Conservation (phyloP, 2,888 invertebrate species). For the Tipula vernalis region DNA sequence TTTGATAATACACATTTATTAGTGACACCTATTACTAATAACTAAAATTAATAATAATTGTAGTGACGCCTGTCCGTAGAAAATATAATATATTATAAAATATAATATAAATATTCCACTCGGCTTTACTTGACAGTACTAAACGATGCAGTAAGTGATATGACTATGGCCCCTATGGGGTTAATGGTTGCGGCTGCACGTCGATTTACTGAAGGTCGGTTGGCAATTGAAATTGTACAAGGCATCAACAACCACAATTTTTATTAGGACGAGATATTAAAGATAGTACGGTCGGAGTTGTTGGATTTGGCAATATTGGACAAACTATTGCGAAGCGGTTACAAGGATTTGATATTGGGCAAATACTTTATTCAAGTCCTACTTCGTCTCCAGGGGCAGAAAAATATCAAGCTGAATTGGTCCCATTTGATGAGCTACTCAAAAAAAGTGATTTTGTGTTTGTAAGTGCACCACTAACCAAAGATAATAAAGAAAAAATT, state of each 20-base stretch:
- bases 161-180: constrained; percentile 65
- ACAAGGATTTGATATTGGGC: constrained; percentile 54
- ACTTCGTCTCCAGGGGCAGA: constrained; percentile 49
- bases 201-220: constrained; percentile 62
- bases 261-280: constrained; percentile 65
- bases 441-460: constrained; percentile 58
- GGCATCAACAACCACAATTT: constrained; percentile 53
- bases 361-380: constrained; percentile 63
- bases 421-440: constrained; percentile 50
- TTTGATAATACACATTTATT: too few species aligned
- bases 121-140: constrained; percentile 66
- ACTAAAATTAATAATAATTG: too few species aligned
- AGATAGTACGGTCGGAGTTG: constrained; percentile 67
- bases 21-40: too few species aligned
- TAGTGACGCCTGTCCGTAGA: constrained; percentile 75
- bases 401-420: constrained; percentile 46
- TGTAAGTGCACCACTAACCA: constrained; percentile 48
- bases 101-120: constrained; percentile 63
- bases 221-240: constrained; percentile 49
- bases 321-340: constrained; percentile 60
- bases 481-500: constrained; percentile 49
- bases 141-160: constrained; percentile 67
- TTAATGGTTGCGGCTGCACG: constrained; percentile 63
- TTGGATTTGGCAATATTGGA: constrained; percentile 73
- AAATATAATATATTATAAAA: constrained; percentile 53